A percentile compares a stretch with the other conserved stretches of the same genome.
Conservation (phyloP, 2,797 vertebrate species). For the Phylloscopus collybita region DNA sequence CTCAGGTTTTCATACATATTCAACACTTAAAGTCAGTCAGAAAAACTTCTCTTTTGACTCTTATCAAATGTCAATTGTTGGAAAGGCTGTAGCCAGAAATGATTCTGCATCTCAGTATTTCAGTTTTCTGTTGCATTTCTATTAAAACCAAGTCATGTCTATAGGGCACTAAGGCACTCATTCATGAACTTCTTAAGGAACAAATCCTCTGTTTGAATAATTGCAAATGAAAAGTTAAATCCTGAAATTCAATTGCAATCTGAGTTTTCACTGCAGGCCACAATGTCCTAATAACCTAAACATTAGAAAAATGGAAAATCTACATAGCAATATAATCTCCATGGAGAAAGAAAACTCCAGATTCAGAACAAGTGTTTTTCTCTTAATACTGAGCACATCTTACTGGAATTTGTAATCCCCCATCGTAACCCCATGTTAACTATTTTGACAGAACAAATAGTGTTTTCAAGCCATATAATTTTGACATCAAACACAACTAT, state of each 20-base stretch:
- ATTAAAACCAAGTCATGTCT: neutral
- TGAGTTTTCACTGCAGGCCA: constrained; percentile 31
- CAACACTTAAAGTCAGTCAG: neutral
- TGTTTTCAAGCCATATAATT: neutral
- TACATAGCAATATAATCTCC: neutral
- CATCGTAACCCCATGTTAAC: neutral
- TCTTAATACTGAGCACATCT: neutral
- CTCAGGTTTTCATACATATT: neutral
- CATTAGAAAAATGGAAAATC: neutral
- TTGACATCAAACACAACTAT: neutral
- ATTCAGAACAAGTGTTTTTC: neutral
- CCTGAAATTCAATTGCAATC: constrained; percentile 19
- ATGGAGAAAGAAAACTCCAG: neutral
- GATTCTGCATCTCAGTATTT: neutral
- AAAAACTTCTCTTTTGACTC: neutral
- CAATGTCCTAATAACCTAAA: constrained; percentile 14
- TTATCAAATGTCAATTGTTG: neutral
- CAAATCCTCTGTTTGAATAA: constrained; percentile 47
- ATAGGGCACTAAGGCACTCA: neutral
- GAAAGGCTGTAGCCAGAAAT: neutral
- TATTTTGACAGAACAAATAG: neutral
- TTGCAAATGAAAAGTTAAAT: constrained; percentile 38
- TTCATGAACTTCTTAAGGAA: constrained; percentile 35
- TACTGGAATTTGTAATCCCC: constrained; percentile 19
- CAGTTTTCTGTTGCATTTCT: constrained; percentile 18